phyloP scores from a whole-genome alignment of 2,113 vertebrate genomes.

The Oryzias melastigma region DNA sequence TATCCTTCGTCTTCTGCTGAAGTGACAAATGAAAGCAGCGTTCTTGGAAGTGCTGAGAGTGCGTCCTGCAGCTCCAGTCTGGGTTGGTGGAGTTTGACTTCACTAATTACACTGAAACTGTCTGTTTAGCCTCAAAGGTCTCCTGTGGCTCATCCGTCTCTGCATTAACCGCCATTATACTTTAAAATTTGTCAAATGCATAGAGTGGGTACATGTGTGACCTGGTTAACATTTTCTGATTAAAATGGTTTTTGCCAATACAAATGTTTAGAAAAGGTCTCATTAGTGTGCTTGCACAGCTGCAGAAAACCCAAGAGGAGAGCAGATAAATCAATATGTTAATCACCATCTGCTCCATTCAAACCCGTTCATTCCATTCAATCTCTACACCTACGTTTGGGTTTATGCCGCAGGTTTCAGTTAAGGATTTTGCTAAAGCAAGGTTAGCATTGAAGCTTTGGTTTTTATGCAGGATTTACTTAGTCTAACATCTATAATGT shows the following conservation, averaged over 20 bases:
- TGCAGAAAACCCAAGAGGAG: constrained; percentile 4
- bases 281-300: constrained; percentile 6
- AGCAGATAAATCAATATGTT: constrained; percentile 3
- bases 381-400: background rate
- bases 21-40: too few species aligned
- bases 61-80: too few species aligned
- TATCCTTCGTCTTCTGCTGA: background rate
- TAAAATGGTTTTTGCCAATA: too few species aligned
- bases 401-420: background rate
- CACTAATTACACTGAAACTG: too few species aligned
- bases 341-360: constrained; percentile 1
- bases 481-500: background rate
- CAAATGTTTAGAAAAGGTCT: constrained; percentile 1
- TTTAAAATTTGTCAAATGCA: too few species aligned
- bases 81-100: too few species aligned
- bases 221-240: too few species aligned
- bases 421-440: background rate
- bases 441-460: background rate
- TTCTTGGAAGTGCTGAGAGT: too few species aligned
- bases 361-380: background rate
- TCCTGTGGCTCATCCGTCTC: too few species aligned
- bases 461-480: background rate
- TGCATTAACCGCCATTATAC: too few species aligned
- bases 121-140: too few species aligned
- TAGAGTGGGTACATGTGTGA: too few species aligned